Conservation (phyloP, 2,888 invertebrate species). For the Brachyopa scutellaris region DNA sequence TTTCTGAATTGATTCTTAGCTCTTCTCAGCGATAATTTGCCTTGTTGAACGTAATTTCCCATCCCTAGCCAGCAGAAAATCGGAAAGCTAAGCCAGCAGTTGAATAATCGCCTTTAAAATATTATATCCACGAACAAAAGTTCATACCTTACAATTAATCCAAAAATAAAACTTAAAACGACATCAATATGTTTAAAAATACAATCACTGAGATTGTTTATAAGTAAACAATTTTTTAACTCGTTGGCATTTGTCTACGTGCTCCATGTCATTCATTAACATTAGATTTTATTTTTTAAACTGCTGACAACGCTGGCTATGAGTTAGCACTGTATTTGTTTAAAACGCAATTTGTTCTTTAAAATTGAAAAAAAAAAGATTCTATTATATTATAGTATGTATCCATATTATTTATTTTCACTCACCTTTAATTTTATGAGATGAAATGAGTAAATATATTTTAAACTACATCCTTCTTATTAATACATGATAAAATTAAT, state of each 20-base stretch:
- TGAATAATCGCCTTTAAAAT: no score
- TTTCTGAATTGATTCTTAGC: no score
- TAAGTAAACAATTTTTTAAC: not conserved
- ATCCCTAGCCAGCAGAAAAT: no score
- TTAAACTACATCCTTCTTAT: constrained; percentile 46
- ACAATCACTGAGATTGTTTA: not conserved
- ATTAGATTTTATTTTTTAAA: constrained; percentile 32
- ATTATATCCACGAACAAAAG: no score
- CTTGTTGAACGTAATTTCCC: no score
- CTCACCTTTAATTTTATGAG: constrained; percentile 38
- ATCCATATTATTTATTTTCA: no score
- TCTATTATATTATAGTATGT: no score
- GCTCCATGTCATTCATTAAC: constrained; percentile 2
- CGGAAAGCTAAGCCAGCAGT: no score
- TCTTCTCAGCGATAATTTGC: no score
- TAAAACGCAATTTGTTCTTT: not conserved
- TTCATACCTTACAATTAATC: not conserved
- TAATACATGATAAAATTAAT: constrained; percentile 37
- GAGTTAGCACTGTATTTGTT: not conserved
- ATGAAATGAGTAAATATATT: constrained; percentile 4
- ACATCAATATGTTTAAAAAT: not conserved
- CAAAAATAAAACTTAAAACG: constrained; percentile 17
- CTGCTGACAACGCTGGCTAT: constrained; percentile 26
- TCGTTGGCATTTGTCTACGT: constrained; percentile 18
- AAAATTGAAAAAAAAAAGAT: no score